Base-by-base conservation (phyloP, 2,888 invertebrate genomes). In the Marasmarcha lunaedactyla region DNA sequence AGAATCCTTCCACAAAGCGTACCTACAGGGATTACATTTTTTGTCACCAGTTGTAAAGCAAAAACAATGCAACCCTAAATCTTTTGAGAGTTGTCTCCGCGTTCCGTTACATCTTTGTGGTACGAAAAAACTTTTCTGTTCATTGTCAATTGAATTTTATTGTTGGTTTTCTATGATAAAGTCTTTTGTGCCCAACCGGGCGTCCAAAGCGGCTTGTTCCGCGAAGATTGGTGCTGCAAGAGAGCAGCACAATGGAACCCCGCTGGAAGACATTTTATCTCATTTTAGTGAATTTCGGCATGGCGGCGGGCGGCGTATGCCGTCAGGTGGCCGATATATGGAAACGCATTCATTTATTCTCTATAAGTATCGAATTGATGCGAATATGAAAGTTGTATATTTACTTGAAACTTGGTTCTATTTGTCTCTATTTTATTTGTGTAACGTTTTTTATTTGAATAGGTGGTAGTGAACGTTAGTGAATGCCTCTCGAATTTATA, bases 61-160 rank as follows among this genome's bases (percentile, higher is more conserved):
- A 76, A 78, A 70, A 78, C 76, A 79, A 77, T 60, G 52, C 54
- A 49, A 59, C 65, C 71, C 71, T 51, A 69, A 67, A 67, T 71
- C 73, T 71, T 67, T 72, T 61, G 71, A 73, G 71, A 71, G 64
- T 58, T 60, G 73, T 71, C 71, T 61, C 68, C 59, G 48, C 41
- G 51, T 67, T 54, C 79, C 79, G 78, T 77, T 81, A 76, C 51
- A 69, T 71, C 65, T 63, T 69, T 70, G 74, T 68, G 66, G 64
- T 55, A 58, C 59, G 63, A 66, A 69, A 65, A 67, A 71, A 63
- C 50, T 53, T 56, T 63, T 63, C 69, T 61, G 58, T 55, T 54
- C 59, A 73, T 78, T 78, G 81, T 79, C 78, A 78, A 78, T 78
- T 78, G 77, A 78, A 74, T 73, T 77, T 83, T 81, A 81, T 81